Conservation (phyloP, 1,140 invertebrate genomes). For the Dufourea novaeangliae region DNA sequence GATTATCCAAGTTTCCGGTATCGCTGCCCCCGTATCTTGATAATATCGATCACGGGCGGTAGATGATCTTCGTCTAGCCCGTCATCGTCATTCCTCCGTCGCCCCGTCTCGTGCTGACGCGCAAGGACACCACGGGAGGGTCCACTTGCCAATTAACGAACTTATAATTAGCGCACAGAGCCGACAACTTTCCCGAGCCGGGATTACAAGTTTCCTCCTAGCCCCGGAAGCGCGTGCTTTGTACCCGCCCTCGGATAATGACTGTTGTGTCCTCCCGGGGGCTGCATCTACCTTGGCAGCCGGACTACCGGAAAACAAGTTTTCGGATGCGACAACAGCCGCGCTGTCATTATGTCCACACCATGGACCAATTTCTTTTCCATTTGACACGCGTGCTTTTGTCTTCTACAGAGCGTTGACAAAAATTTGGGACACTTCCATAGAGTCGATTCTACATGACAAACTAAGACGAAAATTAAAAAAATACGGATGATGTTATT, state of each 20-base stretch:
- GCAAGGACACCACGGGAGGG: constrained; percentile 32
- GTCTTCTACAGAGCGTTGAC: too few species aligned
- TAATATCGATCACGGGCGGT: neutral
- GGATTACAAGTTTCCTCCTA: constrained; percentile 58
- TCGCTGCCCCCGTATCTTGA: neutral
- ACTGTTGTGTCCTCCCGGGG: constrained; percentile 45
- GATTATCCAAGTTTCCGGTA: neutral
- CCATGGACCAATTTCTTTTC: neutral
- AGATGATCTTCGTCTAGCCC: constrained; percentile 12
- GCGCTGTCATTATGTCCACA: neutral
- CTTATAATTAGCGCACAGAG: constrained; percentile 63
- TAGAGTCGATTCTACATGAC: too few species aligned
- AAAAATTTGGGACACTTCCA: too few species aligned
- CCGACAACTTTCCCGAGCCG: constrained; percentile 58
- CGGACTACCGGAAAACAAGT: neutral
- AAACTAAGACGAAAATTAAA: too few species aligned
- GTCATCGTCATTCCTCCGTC: constrained; percentile 30
- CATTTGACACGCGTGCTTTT: neutral
- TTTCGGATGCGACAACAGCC: neutral
- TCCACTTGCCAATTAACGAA: constrained; percentile 66
- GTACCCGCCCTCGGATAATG: constrained; percentile 52
- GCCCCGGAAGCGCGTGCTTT: constrained; percentile 59
- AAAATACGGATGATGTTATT: too few species aligned
- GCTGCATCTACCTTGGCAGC: neutral
- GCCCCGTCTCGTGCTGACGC: constrained; percentile 7